Evolutionary conservation across 2,888 invertebrate genomes (phyloP), one percentile per base, ranked within the genome.

Genomic region (Mythimna ferrago): DNA sequence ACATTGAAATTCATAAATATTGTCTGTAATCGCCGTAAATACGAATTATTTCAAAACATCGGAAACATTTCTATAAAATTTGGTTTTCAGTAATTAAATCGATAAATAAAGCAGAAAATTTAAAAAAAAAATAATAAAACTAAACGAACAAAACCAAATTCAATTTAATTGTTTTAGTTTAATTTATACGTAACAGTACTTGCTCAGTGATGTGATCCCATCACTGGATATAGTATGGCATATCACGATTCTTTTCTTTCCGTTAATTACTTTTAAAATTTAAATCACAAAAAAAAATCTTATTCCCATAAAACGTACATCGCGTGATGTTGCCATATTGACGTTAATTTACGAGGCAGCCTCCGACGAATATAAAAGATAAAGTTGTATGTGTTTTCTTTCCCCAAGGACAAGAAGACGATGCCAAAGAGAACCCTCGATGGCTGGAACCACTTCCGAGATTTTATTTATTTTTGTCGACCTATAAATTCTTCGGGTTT

Each of bases 301-400:
- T 3, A 54, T 56, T 64, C 21, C 19, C 16, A 67, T 61, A 69
- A 74, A 72, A 65, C 44, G 48, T 68, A 60, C 62, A 63, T 76
- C 73, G 75, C 80, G 81, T 88, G 88, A 89, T 89, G 88, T 89
- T 82, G 86, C 90, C 90, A 89, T 83, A 80, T 82, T 81, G 85
- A 89, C 85, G 84, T 84, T 83, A 81, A 78, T 82, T 80, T 80
- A 86, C 80, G 73, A 82, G 57, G 41, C 58, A 71, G 73, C 64
- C 72, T 76, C 73, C 61, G 65, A 73, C 78, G 67, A 69, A 78
- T 76, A 79, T 78, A 78, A 81, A 85, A 85, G 78, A 91, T 93
- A 93, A 91, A 94, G 79, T 85, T 91, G 90, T 93, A 83, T 90
- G 84, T 92, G 78, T 93, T 95, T 94, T 95, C 91, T 95, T 94